A percentile compares a stretch with the other conserved stretches of the same genome.
phyloP scores from a whole-genome alignment of 2,888 invertebrate species.

The Himalopsyche tibetana region DNA sequence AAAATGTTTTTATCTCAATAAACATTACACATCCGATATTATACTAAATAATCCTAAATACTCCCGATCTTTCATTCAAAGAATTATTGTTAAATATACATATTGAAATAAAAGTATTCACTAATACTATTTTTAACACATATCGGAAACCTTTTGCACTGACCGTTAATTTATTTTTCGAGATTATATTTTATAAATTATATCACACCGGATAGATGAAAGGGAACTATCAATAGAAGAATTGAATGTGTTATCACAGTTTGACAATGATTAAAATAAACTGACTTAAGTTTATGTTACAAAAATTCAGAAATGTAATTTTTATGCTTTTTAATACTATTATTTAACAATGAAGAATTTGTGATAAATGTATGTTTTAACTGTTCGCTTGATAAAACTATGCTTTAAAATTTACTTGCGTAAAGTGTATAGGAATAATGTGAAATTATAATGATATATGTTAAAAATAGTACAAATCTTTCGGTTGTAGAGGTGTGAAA shows the following conservation, averaged over 20 bases:
- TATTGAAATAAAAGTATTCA: not conserved
- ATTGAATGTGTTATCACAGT: conserved; percentile 7
- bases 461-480: conserved; percentile 27
- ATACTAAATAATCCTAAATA: conserved; percentile 40
- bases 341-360: too few species aligned
- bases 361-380: too few species aligned
- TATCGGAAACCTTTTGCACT: conserved; percentile 1
- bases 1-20: conserved; percentile 16
- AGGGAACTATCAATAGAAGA: not conserved
- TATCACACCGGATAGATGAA: not conserved
- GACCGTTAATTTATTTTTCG: not conserved
- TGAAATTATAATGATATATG: not conserved
- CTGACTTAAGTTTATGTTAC: not conserved
- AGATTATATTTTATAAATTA: not conserved
- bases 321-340: too few species aligned
- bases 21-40: conserved; percentile 14
- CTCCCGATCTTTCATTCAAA: not conserved
- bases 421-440: not conserved
- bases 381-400: too few species aligned
- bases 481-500: not conserved
- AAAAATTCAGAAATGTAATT: too few species aligned
- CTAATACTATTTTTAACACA: conserved; percentile 40
- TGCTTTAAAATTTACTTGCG: too few species aligned
- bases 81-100: not conserved
- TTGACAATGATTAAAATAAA: not conserved